A percentile compares a stretch with the other conserved stretches of the same genome.
Conservation (phyloP, 2,113 vertebrate genomes). For the Rhizomys pruinosus region DNA sequence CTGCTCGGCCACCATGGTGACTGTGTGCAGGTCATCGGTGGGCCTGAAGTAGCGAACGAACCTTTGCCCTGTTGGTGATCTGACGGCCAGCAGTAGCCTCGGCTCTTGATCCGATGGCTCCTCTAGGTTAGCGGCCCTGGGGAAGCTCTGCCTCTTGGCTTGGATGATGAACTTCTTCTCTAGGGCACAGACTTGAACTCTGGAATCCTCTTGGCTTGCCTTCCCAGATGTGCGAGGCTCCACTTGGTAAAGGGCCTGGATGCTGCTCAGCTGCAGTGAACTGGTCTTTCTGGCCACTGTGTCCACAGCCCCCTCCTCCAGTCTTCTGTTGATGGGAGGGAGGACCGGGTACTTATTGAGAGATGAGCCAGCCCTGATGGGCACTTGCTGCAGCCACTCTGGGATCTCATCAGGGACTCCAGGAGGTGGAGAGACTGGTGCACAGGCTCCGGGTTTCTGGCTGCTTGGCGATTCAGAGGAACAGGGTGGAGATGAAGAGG, state of each 20-base stretch:
- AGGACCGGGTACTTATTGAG: constrained; percentile 94
- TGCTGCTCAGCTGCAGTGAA: background rate
- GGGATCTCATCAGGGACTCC: constrained; percentile 73
- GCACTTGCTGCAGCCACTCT: constrained; percentile 82
- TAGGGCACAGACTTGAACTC: fast-evolving
- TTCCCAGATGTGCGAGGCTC: fast-evolving
- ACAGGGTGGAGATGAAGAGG: background rate
- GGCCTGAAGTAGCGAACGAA: constrained; percentile 90
- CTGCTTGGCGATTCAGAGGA: background rate
- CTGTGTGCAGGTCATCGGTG: constrained; percentile 85
- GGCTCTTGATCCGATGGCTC: constrained; percentile 75
- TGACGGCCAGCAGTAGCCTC: constrained; percentile 89
- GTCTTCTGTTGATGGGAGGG: constrained; percentile 89
- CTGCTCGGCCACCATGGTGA: constrained; percentile 87
- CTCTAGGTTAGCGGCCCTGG: background rate
- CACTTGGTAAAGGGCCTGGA: background rate
- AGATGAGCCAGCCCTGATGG: constrained; percentile 80
- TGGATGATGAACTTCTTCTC: background rate
- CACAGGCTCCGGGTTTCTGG: background rate
- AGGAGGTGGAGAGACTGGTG: background rate
- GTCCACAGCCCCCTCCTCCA: background rate
- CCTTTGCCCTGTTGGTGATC: constrained; percentile 91
- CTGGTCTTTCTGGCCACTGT: background rate
- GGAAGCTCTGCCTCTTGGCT: background rate
- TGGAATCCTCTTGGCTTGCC: background rate